Percentiles rank a stretch among this genome's conserved stretches.
Evolutionary conservation across 2,888 invertebrate genomes (phyloP).

Genomic region (Conistra vaccinii): DNA sequence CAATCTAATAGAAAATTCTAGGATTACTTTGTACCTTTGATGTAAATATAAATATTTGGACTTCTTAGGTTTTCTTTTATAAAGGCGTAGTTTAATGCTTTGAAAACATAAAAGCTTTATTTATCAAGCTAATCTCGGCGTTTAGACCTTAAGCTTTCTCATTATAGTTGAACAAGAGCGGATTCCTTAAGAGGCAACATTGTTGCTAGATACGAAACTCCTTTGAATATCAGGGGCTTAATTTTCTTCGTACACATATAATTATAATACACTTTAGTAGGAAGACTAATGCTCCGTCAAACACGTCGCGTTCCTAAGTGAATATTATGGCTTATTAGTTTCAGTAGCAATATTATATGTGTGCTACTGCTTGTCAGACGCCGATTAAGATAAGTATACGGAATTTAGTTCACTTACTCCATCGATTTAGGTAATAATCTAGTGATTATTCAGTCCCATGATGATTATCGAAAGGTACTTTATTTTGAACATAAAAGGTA

Average conservation of each 20-base stretch:
- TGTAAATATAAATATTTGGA: constrained; percentile 14
- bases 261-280: constrained; percentile 30
- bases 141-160: constrained; percentile 26
- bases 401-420: constrained; percentile 20
- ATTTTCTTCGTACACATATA: constrained; percentile 29
- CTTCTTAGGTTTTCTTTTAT: constrained; percentile 7
- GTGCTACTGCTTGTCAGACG: neutral
- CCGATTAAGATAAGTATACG: constrained; percentile 34
- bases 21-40: constrained; percentile 26
- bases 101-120: constrained; percentile 32
- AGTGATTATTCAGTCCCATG: neutral
- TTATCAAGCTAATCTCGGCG: constrained; percentile 42
- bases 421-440: neutral
- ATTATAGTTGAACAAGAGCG: constrained; percentile 38
- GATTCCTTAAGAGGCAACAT: constrained; percentile 19
- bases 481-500: neutral
- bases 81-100: constrained; percentile 18
- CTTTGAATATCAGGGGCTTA: constrained; percentile 25
- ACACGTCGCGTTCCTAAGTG: constrained; percentile 5
- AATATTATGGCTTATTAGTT: constrained; percentile 12
- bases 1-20: constrained; percentile 21
- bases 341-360: neutral
- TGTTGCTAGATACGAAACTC: constrained; percentile 30
- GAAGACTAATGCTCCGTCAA: constrained; percentile 9
- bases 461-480: neutral